Percentiles rank a stretch among this genome's conserved stretches.
These are phyloP conservation scores for Oenanthe oenanthe DNA, from an alignment of 2,113 vertebrate species.

Conservation along the genomic window DNA sequence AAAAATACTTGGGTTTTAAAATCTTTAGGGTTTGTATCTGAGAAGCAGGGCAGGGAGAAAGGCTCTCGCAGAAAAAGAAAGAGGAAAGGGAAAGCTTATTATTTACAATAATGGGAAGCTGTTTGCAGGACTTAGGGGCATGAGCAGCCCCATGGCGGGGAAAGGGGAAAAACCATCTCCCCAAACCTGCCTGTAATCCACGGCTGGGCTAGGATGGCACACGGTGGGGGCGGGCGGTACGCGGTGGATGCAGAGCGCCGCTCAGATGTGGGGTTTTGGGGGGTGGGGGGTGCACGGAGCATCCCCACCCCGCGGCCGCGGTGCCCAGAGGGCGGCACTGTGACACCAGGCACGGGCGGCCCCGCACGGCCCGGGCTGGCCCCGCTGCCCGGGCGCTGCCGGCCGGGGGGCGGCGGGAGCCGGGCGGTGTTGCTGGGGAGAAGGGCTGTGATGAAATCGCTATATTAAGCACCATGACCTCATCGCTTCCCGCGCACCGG, in stretches of 20 bases:
- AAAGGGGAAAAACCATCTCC: background rate
- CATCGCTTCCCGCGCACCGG: conserved; percentile 69
- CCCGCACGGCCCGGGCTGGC: background rate
- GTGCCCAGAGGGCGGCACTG: conserved; percentile 62
- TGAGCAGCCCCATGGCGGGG: background rate
- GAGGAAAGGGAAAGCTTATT: background rate
- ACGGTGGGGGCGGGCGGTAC: background rate
- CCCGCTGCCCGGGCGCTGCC: background rate
- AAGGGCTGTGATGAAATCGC: conserved; percentile 65
- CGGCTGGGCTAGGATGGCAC: background rate
- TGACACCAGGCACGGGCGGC: conserved; percentile 19
- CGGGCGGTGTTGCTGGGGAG: conserved; percentile 66
- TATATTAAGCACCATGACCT: conserved; percentile 74
- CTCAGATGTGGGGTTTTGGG: background rate
- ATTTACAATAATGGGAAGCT: background rate
- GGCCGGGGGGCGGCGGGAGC: conserved; percentile 33
- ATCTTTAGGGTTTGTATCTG: background rate
- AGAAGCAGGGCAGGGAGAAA: background rate
- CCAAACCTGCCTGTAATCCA: background rate
- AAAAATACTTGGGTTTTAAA: background rate
- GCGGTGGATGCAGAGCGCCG: background rate
- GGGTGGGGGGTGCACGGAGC: background rate
- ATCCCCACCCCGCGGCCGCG: background rate
- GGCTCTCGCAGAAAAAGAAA: background rate
- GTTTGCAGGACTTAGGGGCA: background rate